phyloP scores from a whole-genome alignment of 1,140 invertebrate species.

The Hestina assimilis region DNA sequence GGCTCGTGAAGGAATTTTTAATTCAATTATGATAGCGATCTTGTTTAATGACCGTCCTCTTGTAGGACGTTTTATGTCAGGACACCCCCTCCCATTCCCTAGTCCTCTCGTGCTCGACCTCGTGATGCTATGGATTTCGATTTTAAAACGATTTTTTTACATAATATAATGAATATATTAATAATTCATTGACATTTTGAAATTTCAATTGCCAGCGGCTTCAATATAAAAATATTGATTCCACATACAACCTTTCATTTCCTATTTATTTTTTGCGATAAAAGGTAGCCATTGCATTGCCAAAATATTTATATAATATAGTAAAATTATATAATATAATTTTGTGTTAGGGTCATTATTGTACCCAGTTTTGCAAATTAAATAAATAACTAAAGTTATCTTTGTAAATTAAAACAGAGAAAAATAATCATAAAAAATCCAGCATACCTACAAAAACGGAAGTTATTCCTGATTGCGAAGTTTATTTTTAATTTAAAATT shows the following conservation, averaged over 20 bases:
- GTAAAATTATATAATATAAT: no score
- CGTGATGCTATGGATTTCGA: neutral
- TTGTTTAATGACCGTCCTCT: slow-evolving; percentile 68
- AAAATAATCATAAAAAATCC: neutral
- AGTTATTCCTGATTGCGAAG: neutral
- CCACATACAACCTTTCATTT: neutral
- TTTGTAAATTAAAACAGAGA: neutral
- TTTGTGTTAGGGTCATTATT: no score
- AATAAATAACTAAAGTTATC: neutral
- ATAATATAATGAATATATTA: neutral
- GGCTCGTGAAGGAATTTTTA: slow-evolving; percentile 73
- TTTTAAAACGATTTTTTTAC: neutral
- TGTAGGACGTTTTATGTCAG: slow-evolving; percentile 44
- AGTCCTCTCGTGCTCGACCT: no score
- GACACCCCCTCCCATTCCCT: slow-evolving; percentile 28
- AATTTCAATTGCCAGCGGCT: no score
- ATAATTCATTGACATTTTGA: no score
- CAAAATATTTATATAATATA: no score
- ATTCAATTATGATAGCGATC: slow-evolving; percentile 76
- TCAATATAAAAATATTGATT: no score
- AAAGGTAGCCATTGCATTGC: no score
- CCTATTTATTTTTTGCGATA: neutral
- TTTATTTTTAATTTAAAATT: slow-evolving; percentile 12
- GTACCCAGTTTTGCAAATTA: no score
- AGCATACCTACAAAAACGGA: neutral